Evolutionary conservation across 2,113 vertebrate species (phyloP).

Genomic region (Pteruthius melanotis): DNA sequence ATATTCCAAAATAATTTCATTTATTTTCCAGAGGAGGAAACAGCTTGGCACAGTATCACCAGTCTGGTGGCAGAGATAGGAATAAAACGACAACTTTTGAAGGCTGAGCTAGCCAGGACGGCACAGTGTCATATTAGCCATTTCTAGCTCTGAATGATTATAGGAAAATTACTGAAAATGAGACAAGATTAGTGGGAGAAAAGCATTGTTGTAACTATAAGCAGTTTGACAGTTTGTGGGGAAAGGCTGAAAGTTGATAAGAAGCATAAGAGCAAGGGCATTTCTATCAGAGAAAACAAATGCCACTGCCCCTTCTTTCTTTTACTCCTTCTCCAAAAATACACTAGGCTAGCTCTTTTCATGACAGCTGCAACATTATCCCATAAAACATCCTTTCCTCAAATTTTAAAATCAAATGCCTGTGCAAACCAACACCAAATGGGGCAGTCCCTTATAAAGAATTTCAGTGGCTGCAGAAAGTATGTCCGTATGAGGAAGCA

Average conservation of each 20-base stretch:
- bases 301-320: background rate
- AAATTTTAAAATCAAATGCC: background rate
- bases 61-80: constrained; percentile 2
- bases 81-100: background rate
- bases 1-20: background rate
- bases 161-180: constrained; percentile 4
- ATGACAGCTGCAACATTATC: background rate
- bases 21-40: constrained; percentile 15
- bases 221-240: background rate
- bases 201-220: background rate
- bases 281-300: background rate
- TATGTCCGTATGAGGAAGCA: background rate
- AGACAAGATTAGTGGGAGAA: background rate
- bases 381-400: background rate
- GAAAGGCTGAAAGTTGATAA: background rate
- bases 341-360: background rate
- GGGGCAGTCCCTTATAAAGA: background rate
- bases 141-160: background rate
- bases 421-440: background rate
- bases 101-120: background rate
- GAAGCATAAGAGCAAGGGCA: background rate
- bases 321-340: background rate
- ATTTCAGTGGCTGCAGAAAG: background rate
- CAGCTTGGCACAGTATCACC: background rate
- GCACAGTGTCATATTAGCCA: background rate